A percentile compares a stretch with the other conserved stretches of the same genome.
Evolutionary conservation across 2,113 vertebrate genomes (phyloP).

Genomic region (Acinonyx jubatus): DNA sequence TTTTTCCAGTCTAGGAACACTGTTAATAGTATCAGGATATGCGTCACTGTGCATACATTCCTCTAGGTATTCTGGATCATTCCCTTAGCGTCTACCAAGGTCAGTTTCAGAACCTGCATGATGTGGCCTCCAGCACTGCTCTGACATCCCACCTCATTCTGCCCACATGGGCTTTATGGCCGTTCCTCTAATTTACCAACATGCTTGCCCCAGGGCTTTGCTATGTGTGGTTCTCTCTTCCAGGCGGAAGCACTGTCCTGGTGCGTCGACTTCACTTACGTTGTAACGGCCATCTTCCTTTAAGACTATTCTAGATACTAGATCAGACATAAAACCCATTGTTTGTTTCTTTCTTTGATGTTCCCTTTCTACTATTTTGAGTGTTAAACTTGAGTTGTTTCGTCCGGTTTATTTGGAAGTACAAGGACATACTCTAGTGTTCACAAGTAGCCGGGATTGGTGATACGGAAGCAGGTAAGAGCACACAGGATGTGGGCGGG

Average conservation of each 20-base stretch:
- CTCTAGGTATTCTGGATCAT: not conserved
- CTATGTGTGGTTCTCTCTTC: no score
- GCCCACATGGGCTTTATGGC: accelerated
- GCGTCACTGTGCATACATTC: accelerated
- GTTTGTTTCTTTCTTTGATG: not conserved
- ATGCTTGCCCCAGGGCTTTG: accelerated
- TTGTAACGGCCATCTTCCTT: not conserved
- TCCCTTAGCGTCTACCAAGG: no score
- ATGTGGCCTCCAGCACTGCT: no score
- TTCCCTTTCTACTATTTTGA: not conserved
- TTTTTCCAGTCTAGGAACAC: not conserved
- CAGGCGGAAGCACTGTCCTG: accelerated
- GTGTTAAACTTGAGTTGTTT: not conserved
- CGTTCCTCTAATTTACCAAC: accelerated
- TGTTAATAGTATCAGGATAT: not conserved
- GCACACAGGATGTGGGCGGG: not conserved
- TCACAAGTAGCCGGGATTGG: not conserved
- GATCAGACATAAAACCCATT: not conserved
- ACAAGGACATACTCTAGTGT: not conserved
- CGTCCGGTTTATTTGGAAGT: not conserved
- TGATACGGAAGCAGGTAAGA: accelerated
- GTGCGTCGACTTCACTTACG: not conserved
- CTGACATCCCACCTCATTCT: accelerated
- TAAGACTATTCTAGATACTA: not conserved
- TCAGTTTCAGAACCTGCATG: not conserved